A percentile compares a stretch with the other conserved stretches of the same genome.
phyloP scores from a whole-genome alignment of 2,113 vertebrate genomes.

The Cololabis saira region DNA sequence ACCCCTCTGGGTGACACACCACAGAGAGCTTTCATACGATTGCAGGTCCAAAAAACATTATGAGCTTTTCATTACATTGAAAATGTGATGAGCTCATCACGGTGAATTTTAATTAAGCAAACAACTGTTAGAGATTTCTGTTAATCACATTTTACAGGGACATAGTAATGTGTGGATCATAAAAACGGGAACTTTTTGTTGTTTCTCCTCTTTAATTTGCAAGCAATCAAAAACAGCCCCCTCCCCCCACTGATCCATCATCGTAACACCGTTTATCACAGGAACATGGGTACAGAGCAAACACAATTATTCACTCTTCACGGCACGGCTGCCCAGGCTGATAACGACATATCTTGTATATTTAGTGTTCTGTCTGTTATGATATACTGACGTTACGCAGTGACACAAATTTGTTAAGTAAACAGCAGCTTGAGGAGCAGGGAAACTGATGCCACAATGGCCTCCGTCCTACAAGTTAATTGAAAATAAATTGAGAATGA shows the following conservation, averaged over 20 bases:
- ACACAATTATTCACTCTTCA: constrained; percentile 23
- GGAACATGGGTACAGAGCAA: constrained; percentile 13
- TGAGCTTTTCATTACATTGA: constrained; percentile 40
- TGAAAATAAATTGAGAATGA: constrained; percentile 30
- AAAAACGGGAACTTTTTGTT: constrained; percentile 25
- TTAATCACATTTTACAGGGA: constrained; percentile 39
- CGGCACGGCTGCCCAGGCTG: constrained; percentile 16
- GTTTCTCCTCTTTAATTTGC: constrained; percentile 25
- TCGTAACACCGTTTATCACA: constrained; percentile 37
- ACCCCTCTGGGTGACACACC: constrained; percentile 2
- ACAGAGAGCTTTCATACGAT: constrained; percentile 2
- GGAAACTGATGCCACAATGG: constrained; percentile 19
- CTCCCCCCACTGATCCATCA: constrained; percentile 40
- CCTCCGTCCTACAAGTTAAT: constrained; percentile 21
- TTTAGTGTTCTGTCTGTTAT: constrained; percentile 35
- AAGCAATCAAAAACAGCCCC: constrained; percentile 10
- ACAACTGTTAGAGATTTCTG: constrained; percentile 32
- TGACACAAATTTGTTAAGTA: constrained; percentile 29
- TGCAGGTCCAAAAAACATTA: constrained; percentile 25
- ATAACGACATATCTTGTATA: constrained; percentile 34
- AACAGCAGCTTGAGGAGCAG: constrained; percentile 20
- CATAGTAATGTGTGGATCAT: constrained; percentile 5
- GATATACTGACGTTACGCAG: constrained; percentile 14
- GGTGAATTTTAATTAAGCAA: constrained; percentile 48
- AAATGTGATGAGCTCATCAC: constrained; percentile 35